Base-by-base conservation (phyloP, 2,113 vertebrate species). In the Pachycephala philippinensis region DNA sequence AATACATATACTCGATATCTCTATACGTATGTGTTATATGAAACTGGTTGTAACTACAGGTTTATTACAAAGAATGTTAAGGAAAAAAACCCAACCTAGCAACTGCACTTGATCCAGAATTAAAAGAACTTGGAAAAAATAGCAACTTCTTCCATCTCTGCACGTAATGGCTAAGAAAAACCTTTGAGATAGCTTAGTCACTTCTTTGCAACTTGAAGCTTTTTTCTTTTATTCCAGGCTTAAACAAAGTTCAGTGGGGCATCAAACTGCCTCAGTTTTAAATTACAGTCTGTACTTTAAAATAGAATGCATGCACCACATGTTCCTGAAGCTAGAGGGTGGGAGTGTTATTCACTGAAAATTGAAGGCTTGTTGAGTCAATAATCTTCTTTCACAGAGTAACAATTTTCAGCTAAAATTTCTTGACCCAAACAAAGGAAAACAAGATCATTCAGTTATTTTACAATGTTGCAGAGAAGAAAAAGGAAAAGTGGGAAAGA, bases 161-260 rank as follows among this genome's bases (percentile, higher is more conserved):
- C 37, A 56, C 19, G 88, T 82, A 96, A 95, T 82, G 84, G 86
- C 91, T 89, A 93, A 95, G 90, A 96, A 97, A 97, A 97, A 93
- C 78, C 93, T 95, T 94, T 94, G 89, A 97, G 96, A 97, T 95
- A 97, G 97, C 97, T 97, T 97, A 97, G 97, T 97, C 97, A 97
- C 92, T 97, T 98, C 95, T 97, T 95, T 97, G 95, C 95, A 97
- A 96, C 97, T 97, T 97, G 96, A 95, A 97, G 97, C 95, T 96
- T 98, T 97, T 82, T 95, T 89, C 95, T 96, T 97, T 98, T 97
- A 98, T 98, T 98, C 97, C 69, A 97, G 97, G 97, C 98, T 98
- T 98, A 98, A 98, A 98, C 98, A 98, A 98, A 98, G 98, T 98
- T 98, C 98, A 98, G 98, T 98, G 98, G 98, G 98, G 98, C 98